Evolutionary conservation across 2,113 vertebrate genomes (phyloP).

Genomic region (Cardinalis cardinalis): DNA sequence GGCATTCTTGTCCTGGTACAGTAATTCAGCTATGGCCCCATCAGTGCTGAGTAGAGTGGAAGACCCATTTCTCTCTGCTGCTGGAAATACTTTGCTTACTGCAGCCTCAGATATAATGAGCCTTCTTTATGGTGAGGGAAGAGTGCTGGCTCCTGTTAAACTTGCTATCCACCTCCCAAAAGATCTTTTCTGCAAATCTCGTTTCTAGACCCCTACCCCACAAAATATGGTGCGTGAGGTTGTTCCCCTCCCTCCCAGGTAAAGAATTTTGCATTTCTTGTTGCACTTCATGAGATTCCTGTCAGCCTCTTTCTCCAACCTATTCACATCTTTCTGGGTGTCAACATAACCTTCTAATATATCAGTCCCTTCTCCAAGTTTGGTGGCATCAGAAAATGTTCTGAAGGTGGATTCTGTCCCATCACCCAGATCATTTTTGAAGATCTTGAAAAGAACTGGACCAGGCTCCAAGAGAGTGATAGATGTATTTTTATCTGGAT

Average conservation of each 20-base stretch:
- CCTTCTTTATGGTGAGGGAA: background rate
- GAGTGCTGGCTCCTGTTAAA: background rate
- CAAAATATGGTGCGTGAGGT: background rate
- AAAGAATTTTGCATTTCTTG: background rate
- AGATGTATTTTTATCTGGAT: background rate
- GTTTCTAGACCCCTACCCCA: background rate
- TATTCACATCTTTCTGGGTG: background rate
- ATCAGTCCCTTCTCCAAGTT: background rate
- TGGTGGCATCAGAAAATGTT: background rate
- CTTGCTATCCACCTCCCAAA: background rate
- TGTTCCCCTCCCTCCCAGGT: background rate
- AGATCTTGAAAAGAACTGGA: background rate
- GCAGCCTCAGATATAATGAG: background rate
- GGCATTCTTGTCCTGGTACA: background rate
- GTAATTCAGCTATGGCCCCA: background rate
- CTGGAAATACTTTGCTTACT: background rate
- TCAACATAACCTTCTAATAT: background rate
- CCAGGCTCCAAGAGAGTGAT: background rate
- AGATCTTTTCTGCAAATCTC: background rate
- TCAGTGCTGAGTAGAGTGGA: rapidly evolving
- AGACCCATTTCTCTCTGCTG: background rate
- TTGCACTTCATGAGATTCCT: background rate
- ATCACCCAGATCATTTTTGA: background rate
- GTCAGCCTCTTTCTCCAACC: background rate
- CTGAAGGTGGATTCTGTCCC: background rate